phyloP scores from a whole-genome alignment of 1,140 invertebrate species.

The Ptiloglossa arizonensis region DNA sequence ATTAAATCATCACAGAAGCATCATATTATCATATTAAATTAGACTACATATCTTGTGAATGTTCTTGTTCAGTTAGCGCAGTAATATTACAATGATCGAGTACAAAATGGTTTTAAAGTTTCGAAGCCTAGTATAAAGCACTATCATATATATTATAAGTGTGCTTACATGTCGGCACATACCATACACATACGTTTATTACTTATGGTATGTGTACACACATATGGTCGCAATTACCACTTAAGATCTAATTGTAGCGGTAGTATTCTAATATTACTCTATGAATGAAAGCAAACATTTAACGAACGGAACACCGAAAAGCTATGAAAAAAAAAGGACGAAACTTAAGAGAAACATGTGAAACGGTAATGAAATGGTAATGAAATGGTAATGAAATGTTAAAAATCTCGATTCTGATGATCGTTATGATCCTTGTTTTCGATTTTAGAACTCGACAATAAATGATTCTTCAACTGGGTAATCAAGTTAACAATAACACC shows the following conservation, averaged over 20 bases:
- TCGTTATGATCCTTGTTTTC: constrained; percentile 12
- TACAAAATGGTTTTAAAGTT: constrained; percentile 79
- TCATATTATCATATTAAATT: constrained; percentile 77
- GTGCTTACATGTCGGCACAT: constrained; percentile 62
- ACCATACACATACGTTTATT: constrained; percentile 54
- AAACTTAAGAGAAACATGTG: background rate
- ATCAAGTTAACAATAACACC: constrained; percentile 28
- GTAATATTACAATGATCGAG: constrained; percentile 79
- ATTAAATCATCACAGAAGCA: constrained; percentile 81
- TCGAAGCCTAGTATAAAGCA: constrained; percentile 81
- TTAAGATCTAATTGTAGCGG: constrained; percentile 65
- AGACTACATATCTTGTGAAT: constrained; percentile 76
- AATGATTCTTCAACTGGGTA: background rate
- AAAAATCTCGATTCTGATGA: background rate
- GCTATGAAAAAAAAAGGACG: background rate
- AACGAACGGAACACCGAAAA: constrained; percentile 20
- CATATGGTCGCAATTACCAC: constrained; percentile 59
- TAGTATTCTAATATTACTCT: constrained; percentile 62
- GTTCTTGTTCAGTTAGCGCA: constrained; percentile 74
- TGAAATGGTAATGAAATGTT: background rate
- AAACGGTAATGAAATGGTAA: background rate
- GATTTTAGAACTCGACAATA: background rate
- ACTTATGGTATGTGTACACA: constrained; percentile 56
- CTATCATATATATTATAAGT: constrained; percentile 70
- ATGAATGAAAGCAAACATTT: constrained; percentile 45